Percentiles rank a stretch among this genome's conserved stretches.
phyloP scores from a whole-genome alignment of 2,797 vertebrate species.

The Sardinella longiceps region DNA sequence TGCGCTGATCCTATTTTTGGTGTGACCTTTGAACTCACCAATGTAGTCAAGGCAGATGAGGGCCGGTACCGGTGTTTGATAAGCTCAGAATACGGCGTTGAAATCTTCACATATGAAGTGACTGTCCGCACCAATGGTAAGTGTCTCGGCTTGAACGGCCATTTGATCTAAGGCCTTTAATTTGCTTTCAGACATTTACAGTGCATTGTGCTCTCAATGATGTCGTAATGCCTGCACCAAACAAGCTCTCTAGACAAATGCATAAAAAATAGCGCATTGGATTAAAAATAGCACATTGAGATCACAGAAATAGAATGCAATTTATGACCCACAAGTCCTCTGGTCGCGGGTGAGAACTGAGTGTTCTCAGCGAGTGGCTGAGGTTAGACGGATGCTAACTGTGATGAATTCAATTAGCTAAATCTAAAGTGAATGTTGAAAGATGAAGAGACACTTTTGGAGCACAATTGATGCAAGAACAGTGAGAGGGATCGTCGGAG shows the following conservation, averaged over 20 bases:
- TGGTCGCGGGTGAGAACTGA: not conserved
- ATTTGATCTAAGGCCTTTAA: too few species aligned
- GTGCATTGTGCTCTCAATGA: not conserved
- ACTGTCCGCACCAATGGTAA: conserved; percentile 34
- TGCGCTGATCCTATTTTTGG: not conserved
- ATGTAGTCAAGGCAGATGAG: not conserved
- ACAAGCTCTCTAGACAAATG: not conserved
- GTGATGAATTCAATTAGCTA: not conserved
- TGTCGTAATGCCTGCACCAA: not conserved
- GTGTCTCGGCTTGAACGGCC: not conserved
- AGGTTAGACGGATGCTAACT: not conserved
- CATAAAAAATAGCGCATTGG: too few species aligned
- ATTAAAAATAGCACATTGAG: not conserved
- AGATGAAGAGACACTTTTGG: conserved; percentile 10
- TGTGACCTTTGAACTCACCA: not conserved
- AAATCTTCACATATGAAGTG: not conserved
- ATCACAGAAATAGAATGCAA: not conserved
- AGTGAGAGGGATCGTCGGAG: not conserved
- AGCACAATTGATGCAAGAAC: not conserved
- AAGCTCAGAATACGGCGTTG: conserved; percentile 42
- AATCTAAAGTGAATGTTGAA: not conserved
- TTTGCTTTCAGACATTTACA: too few species aligned
- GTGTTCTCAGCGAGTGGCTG: not conserved
- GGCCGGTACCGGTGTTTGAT: not conserved
- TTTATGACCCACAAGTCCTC: too few species aligned